A percentile compares a stretch with the other conserved stretches of the same genome.
Evolutionary conservation across 2,113 vertebrate genomes (phyloP).

Genomic region (Australoheros scitulus): DNA sequence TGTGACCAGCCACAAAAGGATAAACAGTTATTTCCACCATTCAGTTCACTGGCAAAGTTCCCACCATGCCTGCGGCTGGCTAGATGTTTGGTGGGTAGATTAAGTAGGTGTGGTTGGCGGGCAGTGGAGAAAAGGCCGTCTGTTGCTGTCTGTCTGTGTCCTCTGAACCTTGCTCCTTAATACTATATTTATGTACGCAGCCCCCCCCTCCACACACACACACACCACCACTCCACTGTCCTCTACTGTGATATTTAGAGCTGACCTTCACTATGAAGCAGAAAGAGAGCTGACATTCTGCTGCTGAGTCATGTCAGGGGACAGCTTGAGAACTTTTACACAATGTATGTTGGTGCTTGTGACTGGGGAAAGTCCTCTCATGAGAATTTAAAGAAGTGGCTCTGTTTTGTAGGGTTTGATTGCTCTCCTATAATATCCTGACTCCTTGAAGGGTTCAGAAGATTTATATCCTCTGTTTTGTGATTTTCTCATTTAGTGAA

Average conservation of each 20-base stretch:
- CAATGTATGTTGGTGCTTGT: neutral
- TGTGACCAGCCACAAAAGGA: slow-evolving; percentile 2
- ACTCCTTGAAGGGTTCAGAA: neutral
- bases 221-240: neutral
- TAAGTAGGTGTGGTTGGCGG: neutral
- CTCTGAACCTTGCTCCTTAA: slow-evolving; percentile 60
- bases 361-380: no score
- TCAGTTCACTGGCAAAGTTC: neutral
- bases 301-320: slow-evolving; percentile 12
- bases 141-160: slow-evolving; percentile 76
- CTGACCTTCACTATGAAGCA: slow-evolving; percentile 44
- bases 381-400: no score
- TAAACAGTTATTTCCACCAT: slow-evolving; percentile 2
- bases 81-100: neutral
- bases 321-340: neutral
- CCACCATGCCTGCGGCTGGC: neutral
- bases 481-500: no score
- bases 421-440: neutral
- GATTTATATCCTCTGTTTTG: no score
- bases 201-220: neutral
- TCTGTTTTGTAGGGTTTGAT: neutral
- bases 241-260: slow-evolving; percentile 25
- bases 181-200: slow-evolving; percentile 70
- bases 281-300: neutral
- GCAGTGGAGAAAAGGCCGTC: slow-evolving; percentile 19